Conservation (phyloP, 2,888 invertebrate species). For the Malthinus flaveolus region DNA sequence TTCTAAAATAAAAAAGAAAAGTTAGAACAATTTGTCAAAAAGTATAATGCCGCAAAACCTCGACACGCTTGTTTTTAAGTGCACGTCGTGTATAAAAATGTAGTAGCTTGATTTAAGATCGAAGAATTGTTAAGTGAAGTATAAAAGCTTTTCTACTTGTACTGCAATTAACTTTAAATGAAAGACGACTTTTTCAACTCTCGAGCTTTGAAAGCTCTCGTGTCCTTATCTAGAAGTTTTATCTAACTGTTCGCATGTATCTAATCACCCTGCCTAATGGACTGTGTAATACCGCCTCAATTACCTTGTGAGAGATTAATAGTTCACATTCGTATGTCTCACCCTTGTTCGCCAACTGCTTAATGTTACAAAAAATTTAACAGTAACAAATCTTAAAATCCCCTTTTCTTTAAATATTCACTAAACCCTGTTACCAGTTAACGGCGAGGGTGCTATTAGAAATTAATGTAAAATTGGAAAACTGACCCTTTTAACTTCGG, state of each 20-base stretch:
- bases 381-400: conserved; percentile 13
- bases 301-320: conserved; percentile 42
- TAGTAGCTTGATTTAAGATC: conserved; percentile 10
- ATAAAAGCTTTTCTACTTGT: conserved; percentile 13
- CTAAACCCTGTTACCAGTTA: too few species aligned
- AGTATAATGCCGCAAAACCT: not conserved
- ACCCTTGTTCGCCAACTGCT: conserved; percentile 37
- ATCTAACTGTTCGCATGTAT: conserved; percentile 39
- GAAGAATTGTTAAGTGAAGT: conserved; percentile 18
- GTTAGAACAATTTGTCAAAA: too few species aligned
- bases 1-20: too few species aligned
- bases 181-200: conserved; percentile 27
- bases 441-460: too few species aligned
- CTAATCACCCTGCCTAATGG: conserved; percentile 41
- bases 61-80: conserved; percentile 7
- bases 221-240: conserved; percentile 32
- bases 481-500: too few species aligned
- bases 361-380: conserved; percentile 34
- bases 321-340: conserved; percentile 43
- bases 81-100: not conserved
- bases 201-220: conserved; percentile 37
- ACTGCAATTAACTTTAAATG: conserved; percentile 22
- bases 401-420: too few species aligned
- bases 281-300: conserved; percentile 45
- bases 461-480: too few species aligned